Conservation (phyloP, 2,113 vertebrate genomes). For the Oryzias curvinotus region DNA sequence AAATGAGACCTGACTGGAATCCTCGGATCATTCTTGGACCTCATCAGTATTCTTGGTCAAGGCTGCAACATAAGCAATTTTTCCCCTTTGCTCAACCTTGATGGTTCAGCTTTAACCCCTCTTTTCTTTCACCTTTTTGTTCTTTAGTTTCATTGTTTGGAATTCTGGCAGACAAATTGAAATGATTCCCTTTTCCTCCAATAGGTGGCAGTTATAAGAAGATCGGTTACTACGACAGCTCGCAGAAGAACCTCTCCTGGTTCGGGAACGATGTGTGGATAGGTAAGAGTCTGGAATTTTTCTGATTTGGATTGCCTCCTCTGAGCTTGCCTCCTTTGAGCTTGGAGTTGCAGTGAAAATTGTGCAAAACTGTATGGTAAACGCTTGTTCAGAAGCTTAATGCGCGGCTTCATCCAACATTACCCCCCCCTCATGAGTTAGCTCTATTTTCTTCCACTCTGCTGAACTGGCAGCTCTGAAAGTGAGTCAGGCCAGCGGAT, state of each 20-base stretch:
- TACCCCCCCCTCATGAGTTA: neutral
- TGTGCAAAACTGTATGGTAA: no score
- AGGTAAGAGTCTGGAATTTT: constrained; percentile 71
- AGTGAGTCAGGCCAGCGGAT: constrained; percentile 1
- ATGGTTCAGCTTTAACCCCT: constrained; percentile 36
- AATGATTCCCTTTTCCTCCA: neutral
- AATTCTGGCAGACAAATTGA: no score
- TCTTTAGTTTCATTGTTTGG: constrained; percentile 5
- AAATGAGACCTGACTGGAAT: constrained; percentile 67
- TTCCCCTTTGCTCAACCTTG: constrained; percentile 35
- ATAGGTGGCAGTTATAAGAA: constrained; percentile 90
- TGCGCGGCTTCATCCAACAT: no score
- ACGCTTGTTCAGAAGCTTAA: no score
- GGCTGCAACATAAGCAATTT: constrained; percentile 52
- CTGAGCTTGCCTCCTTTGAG: constrained; percentile 15
- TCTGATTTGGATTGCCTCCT: neutral
- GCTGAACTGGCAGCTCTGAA: neutral
- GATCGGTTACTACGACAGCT: constrained; percentile 94
- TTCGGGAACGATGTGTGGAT: constrained; percentile 90
- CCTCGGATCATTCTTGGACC: constrained; percentile 50
- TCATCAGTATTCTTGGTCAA: constrained; percentile 70
- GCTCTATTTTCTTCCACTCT: constrained; percentile 6
- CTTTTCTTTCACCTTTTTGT: constrained; percentile 20
- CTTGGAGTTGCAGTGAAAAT: neutral
- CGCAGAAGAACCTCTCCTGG: constrained; percentile 91